These are phyloP conservation scores for Cataglyphis rosenhaueri DNA, from an alignment of 2,888 invertebrate genomes.

Conservation along the genomic window DNA sequence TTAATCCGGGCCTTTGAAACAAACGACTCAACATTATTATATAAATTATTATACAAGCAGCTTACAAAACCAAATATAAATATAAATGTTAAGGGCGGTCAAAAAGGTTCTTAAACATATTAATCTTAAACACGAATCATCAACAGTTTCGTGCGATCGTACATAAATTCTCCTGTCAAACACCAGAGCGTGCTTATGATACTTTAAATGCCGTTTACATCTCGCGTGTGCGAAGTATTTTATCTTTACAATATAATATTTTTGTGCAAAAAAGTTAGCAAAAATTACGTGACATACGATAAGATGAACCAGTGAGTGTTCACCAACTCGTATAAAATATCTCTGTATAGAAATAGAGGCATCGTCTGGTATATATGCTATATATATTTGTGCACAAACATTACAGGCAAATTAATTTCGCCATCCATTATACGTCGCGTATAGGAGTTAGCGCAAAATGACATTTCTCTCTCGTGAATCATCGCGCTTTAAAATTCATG, in stretches of 20 bases:
- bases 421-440: constrained; percentile 16
- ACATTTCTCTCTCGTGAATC: constrained; percentile 45
- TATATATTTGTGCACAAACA: constrained; percentile 17
- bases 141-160: constrained; percentile 64
- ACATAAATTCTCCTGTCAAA: constrained; percentile 69
- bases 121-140: constrained; percentile 27
- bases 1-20: constrained; percentile 30
- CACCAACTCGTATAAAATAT: not conserved
- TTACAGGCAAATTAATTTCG: constrained; percentile 38
- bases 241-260: constrained; percentile 9
- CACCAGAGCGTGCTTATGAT: constrained; percentile 34
- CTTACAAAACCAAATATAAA: not conserved
- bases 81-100: not conserved
- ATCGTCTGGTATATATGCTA: not conserved
- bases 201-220: constrained; percentile 11
- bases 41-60: constrained; percentile 48
- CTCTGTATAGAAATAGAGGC: not conserved
- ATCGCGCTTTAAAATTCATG: constrained; percentile 55
- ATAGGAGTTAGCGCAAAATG: constrained; percentile 37
- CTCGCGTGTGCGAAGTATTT: constrained; percentile 11
- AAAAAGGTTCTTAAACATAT: not conserved
- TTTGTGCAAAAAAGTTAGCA: not conserved
- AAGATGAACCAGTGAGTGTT: not conserved
- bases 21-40: constrained; percentile 52
- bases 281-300: not conserved